phyloP scores from a whole-genome alignment of 2,888 invertebrate species.

The Byasa hedistus region DNA sequence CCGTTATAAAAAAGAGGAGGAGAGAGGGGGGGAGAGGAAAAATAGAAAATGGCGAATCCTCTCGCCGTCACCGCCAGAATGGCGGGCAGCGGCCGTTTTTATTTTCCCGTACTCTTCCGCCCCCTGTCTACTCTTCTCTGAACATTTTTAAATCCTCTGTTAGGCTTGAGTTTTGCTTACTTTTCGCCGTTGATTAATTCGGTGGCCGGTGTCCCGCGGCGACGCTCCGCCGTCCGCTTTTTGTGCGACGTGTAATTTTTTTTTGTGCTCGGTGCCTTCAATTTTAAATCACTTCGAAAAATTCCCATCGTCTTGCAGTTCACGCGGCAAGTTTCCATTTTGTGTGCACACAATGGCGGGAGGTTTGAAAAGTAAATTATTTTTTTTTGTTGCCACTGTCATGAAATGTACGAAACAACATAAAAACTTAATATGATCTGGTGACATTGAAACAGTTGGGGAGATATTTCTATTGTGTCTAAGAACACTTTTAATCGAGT shows the following conservation, averaged over 20 bases:
- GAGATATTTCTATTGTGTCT: too few relatives aligned
- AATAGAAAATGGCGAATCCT: conserved; percentile 70
- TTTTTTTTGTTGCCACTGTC: too few relatives aligned
- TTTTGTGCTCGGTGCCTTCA: conserved; percentile 35
- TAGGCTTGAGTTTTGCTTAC: conserved; percentile 58
- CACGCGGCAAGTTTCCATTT: not conserved
- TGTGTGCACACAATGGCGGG: conserved; percentile 3
- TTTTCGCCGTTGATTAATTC: conserved; percentile 72
- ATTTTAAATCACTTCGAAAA: conserved; percentile 31
- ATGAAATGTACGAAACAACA: too few relatives aligned
- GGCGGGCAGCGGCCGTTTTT: conserved; percentile 61
- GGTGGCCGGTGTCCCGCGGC: conserved; percentile 67
- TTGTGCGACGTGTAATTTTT: conserved; percentile 39
- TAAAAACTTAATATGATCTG: too few relatives aligned
- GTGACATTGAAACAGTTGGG: too few relatives aligned
- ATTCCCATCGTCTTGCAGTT: conserved; percentile 15
- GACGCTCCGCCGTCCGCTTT: conserved; percentile 53
- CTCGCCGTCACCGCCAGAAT: conserved; percentile 74
- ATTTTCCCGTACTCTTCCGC: conserved; percentile 62
- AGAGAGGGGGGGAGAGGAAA: conserved; percentile 65
- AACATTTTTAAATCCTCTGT: conserved; percentile 55
- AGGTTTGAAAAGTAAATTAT: not conserved
- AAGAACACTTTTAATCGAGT: too few relatives aligned
- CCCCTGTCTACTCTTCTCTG: conserved; percentile 58
- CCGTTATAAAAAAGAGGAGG: conserved; percentile 47